Evolutionary conservation across 2,888 invertebrate genomes (phyloP), one percentile per base, ranked within the genome.

Genomic region (Teinopalpus imperialis): DNA sequence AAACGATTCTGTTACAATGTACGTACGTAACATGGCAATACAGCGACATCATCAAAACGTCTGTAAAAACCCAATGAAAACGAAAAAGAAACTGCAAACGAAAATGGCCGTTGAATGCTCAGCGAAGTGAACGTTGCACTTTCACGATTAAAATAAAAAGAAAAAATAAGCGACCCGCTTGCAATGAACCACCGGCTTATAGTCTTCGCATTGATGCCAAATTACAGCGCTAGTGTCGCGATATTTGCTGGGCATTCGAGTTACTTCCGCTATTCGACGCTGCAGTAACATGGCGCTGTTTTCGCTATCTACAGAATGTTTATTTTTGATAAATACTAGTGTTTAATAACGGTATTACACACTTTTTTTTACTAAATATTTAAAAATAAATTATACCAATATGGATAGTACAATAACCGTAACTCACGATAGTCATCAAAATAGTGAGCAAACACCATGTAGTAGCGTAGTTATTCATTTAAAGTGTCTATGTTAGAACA

Each of bases 51-150:
- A 81, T 81, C 76, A 78, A 82, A 81, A 76, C 74, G 75, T 76
- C 76, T 79, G 72, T 70, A 71, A 76, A 77, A 79, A 78, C 75
- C 70, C 74, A 74, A 80, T 75, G 69, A 74, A 80, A 83, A 78
- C 66, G 67, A 82, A 82, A 83, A 80, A 76, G 74, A 77, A 80
- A 74, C 62, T 66, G 63, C 65, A 66, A 76, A 75, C 74, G 69
- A 79, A 79, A 83, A 82, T 79, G 71, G 75, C 73, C 66, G 79
- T 76, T 78, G 81, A 83, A 83, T 80, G 66, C 73, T 74, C 63
- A 64, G 69, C 73, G 75, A 83, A 82, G 82, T 82, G 85, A 82
- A 81, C 81, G 79, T 79, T 80, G 86, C 86, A 83, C 83, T 86
- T 86, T 83, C 81, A 79, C 81, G 79, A 83, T 79, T 77, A 80